These are phyloP conservation scores for Cassiopea xamachana DNA, from an alignment of 30 jellyfish, hydroid and myxozoan genomes.

Conservation along the genomic window DNA sequence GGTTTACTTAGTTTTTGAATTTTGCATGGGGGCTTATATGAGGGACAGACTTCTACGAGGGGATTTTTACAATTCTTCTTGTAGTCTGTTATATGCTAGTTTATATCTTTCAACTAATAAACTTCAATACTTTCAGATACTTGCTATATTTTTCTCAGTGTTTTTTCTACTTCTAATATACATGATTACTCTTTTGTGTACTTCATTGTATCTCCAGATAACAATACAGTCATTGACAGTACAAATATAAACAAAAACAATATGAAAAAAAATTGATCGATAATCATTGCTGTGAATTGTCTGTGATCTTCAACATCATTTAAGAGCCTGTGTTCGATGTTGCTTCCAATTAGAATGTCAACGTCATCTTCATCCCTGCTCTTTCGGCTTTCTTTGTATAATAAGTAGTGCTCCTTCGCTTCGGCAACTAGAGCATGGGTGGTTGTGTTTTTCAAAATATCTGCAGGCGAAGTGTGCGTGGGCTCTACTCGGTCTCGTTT, in stretches of 20 bases:
- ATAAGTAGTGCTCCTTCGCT: conserved; percentile 68
- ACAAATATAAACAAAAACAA: conserved; percentile 52
- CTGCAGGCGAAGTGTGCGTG: conserved; percentile 30
- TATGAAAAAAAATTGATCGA: conserved; percentile 59
- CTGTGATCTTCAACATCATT: conserved; percentile 60
- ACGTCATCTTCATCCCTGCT: conserved; percentile 76
- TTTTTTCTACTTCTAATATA: not conserved
- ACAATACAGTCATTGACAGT: conserved; percentile 68
- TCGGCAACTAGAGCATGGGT: conserved; percentile 83
- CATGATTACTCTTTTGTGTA: not conserved
- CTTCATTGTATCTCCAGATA: conserved; percentile 73
- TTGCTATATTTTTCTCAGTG: not conserved
- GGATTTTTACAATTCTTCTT: too few relatives aligned
- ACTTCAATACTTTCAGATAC: too few relatives aligned
- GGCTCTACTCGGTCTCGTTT: conserved; percentile 24
- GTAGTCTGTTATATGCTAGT: too few relatives aligned
- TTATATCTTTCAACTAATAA: too few relatives aligned
- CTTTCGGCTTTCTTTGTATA: conserved; percentile 66
- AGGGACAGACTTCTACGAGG: too few relatives aligned
- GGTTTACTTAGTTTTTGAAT: too few relatives aligned
- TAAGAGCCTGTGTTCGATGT: conserved; percentile 45
- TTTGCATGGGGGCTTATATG: too few relatives aligned
- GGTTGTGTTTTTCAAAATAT: conserved; percentile 62
- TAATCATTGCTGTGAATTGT: conserved; percentile 67
- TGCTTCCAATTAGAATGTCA: conserved; percentile 67